phyloP scores from a whole-genome alignment of 92 coral and sea anemone species.

The Montipora capitata region DNA sequence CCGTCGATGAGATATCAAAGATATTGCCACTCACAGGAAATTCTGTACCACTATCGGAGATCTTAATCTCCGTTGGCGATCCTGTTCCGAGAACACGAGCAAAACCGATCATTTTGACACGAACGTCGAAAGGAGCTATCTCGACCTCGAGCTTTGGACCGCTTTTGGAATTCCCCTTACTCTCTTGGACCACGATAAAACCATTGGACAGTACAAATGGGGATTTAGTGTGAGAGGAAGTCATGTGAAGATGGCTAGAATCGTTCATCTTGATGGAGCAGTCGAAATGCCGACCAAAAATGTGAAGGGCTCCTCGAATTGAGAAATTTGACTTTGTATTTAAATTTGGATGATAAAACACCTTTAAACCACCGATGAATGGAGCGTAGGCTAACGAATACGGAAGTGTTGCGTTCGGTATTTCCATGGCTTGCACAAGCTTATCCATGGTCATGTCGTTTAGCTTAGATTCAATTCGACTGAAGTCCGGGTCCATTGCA shows the following conservation, averaged over 20 bases:
- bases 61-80: constrained; percentile 84
- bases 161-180: constrained; percentile 77
- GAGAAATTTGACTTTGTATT: constrained; percentile 61
- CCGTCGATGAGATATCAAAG: constrained; percentile 87
- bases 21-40: constrained; percentile 91
- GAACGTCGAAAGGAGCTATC: constrained; percentile 85
- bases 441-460: constrained; percentile 82
- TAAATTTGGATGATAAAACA: constrained; percentile 69
- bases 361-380: constrained; percentile 80
- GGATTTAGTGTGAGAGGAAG: constrained; percentile 78
- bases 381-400: constrained; percentile 79
- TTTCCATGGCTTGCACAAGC: constrained; percentile 82
- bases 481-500: constrained; percentile 80
- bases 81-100: constrained; percentile 92
- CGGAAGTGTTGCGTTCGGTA: constrained; percentile 87
- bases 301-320: constrained; percentile 74
- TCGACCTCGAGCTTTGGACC: constrained; percentile 87
- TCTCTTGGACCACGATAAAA: constrained; percentile 85
- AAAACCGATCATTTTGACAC: constrained; percentile 80
- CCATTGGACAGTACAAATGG: constrained; percentile 95
- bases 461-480: constrained; percentile 86
- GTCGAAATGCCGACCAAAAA: constrained; percentile 84
- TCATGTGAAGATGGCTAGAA: constrained; percentile 70
- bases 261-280: constrained; percentile 79
- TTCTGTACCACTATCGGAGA: constrained; percentile 92